phyloP scores from a whole-genome alignment of 2,888 invertebrate species.

The Cecidostiba fungosa region DNA sequence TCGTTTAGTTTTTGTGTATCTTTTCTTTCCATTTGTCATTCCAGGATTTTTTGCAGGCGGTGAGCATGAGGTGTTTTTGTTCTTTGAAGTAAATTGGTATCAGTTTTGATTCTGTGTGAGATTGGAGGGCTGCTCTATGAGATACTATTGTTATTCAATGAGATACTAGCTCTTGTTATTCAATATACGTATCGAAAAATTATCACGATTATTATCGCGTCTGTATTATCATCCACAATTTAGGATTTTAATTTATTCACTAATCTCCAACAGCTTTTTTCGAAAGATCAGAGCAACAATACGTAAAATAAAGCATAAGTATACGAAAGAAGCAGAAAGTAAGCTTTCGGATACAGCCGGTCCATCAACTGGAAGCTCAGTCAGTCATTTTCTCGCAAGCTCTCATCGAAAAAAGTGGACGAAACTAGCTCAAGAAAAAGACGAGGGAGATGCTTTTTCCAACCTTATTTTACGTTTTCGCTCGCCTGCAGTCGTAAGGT shows the following conservation, averaged over 20 bases:
- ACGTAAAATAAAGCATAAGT: not conserved
- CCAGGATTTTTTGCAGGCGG: too few relatives aligned
- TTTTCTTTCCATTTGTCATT: too few relatives aligned
- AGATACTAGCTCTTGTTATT: too few relatives aligned
- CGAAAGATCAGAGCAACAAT: not conserved
- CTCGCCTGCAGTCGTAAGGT: slow-evolving; percentile 27
- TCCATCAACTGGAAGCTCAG: not conserved
- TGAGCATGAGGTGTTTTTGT: too few relatives aligned
- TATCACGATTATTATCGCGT: too few relatives aligned
- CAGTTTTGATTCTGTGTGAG: too few relatives aligned
- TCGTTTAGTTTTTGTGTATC: too few relatives aligned
- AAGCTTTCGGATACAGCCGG: not conserved
- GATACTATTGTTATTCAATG: too few relatives aligned
- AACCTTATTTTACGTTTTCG: slow-evolving; percentile 31
- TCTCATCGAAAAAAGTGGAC: slow-evolving; percentile 4
- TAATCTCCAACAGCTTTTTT: not conserved
- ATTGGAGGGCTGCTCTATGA: too few relatives aligned
- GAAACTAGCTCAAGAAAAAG: not conserved
- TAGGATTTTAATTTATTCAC: not conserved
- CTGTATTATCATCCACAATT: too few relatives aligned
- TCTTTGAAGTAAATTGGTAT: too few relatives aligned
- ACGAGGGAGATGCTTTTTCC: not conserved
- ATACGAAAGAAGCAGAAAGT: not conserved
- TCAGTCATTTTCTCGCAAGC: not conserved
- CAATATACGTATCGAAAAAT: too few relatives aligned